Conservation (phyloP, 2,113 vertebrate species). For the Motacilla alba region DNA sequence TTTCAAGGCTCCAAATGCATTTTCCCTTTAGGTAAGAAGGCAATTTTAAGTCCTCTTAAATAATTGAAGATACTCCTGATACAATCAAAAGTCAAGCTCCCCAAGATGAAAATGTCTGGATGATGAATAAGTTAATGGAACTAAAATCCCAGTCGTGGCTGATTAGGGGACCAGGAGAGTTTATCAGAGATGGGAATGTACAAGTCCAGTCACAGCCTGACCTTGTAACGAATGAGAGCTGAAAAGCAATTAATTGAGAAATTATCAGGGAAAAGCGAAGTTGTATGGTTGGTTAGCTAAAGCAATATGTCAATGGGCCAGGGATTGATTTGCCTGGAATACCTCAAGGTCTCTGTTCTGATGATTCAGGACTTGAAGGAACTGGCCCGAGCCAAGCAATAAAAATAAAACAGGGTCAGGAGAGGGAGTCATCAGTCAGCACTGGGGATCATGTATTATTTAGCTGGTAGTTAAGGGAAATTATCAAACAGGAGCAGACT, state of each 20-base stretch:
- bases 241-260: conserved; percentile 88
- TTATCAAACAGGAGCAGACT: not conserved
- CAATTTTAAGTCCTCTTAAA: conserved; percentile 62
- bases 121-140: conserved; percentile 79
- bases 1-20: not conserved
- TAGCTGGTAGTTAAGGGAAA: conserved; percentile 50
- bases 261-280: conserved; percentile 80
- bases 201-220: conserved; percentile 75
- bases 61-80: conserved; percentile 67
- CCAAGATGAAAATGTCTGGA: conserved; percentile 61
- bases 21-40: conserved; percentile 28
- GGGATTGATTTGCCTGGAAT: conserved; percentile 83
- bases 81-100: conserved; percentile 68
- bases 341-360: conserved; percentile 83
- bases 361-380: conserved; percentile 75
- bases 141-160: conserved; percentile 64
- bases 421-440: conserved; percentile 54
- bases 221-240: conserved; percentile 86
- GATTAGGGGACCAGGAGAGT: conserved; percentile 63
- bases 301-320: conserved; percentile 84
- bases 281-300: conserved; percentile 85
- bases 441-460: conserved; percentile 47
- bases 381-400: conserved; percentile 53
- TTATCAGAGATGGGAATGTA: conserved; percentile 60
- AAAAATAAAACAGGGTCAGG: conserved; percentile 62